Conservation (phyloP, 1,140 invertebrate genomes). For the Cherax destructor region DNA sequence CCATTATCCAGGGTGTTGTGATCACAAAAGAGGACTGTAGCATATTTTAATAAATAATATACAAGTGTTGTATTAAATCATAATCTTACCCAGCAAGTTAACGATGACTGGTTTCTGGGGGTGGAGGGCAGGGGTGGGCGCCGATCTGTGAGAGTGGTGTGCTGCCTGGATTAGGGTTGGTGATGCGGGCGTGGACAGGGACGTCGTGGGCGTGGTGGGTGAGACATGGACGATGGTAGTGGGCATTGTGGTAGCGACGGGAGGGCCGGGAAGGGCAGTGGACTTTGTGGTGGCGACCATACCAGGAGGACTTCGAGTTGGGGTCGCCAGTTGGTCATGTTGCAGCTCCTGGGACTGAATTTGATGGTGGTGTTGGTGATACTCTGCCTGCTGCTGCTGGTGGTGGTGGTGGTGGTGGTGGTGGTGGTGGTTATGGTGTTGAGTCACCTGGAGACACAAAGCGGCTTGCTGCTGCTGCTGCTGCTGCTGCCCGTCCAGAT, state of each 20-base stretch:
- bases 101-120: conserved; percentile 66
- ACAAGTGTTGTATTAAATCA: too few relatives aligned
- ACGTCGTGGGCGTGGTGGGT: conserved; percentile 57
- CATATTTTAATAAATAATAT: too few relatives aligned
- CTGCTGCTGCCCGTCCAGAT: conserved; percentile 10
- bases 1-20: too few relatives aligned
- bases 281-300: conserved; percentile 43
- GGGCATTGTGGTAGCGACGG: conserved; percentile 63
- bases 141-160: conserved; percentile 92
- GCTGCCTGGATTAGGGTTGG: conserved; percentile 83
- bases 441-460: conserved; percentile 63
- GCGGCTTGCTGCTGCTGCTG: conserved; percentile 45
- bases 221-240: conserved; percentile 57
- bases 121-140: conserved; percentile 76
- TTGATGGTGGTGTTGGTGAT: conserved; percentile 48
- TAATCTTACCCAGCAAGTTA: conserved; percentile 61
- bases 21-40: too few relatives aligned
- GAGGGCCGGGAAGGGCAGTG: conserved; percentile 53
- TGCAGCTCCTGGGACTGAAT: conserved; percentile 29
- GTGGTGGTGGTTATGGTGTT: conserved; percentile 20
- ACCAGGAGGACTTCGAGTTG: conserved; percentile 30
- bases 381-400: conserved; percentile 26
- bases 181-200: conserved; percentile 72
- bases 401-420: conserved; percentile 42
- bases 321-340: conserved; percentile 13